These are phyloP conservation scores for Corythornis leucogaster DNA, from an alignment of 2,797 vertebrate genomes.

Conservation along the genomic window DNA sequence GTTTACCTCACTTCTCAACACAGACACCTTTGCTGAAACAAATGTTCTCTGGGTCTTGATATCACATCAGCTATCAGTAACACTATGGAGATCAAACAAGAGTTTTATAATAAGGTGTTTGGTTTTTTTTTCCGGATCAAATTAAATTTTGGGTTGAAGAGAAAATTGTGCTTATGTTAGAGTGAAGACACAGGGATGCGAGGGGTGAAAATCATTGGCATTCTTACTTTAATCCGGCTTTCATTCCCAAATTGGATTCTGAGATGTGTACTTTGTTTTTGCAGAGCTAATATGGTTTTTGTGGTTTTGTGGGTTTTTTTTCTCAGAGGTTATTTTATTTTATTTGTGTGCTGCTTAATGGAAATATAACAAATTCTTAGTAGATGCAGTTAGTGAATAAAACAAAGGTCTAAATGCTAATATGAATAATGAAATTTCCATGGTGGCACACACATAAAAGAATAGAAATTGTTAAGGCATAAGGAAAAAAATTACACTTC, in stretches of 20 bases:
- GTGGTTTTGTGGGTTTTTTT: neutral
- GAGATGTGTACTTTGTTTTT: neutral
- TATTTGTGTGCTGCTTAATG: neutral
- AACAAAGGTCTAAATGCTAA: slow-evolving; percentile 47
- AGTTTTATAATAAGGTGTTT: neutral
- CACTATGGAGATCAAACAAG: neutral
- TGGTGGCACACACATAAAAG: neutral
- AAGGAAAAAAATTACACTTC: slow-evolving; percentile 30
- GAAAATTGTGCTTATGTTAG: neutral
- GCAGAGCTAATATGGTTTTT: neutral
- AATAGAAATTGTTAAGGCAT: slow-evolving; percentile 4
- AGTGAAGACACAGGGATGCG: neutral
- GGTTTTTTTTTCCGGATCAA: neutral
- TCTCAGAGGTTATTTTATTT: neutral
- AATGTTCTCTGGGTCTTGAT: neutral
- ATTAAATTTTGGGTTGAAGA: neutral
- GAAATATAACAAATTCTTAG: slow-evolving; percentile 32
- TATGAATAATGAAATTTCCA: slow-evolving; percentile 39
- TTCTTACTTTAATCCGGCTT: neutral
- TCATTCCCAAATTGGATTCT: neutral
- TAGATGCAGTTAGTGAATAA: slow-evolving; percentile 29
- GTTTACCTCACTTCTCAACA: neutral
- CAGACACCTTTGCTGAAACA: neutral
- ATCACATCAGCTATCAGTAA: neutral
- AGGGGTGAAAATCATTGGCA: neutral